Evolutionary conservation across 2,113 vertebrate species (phyloP).

Genomic region (Ranitomeya variabilis): DNA sequence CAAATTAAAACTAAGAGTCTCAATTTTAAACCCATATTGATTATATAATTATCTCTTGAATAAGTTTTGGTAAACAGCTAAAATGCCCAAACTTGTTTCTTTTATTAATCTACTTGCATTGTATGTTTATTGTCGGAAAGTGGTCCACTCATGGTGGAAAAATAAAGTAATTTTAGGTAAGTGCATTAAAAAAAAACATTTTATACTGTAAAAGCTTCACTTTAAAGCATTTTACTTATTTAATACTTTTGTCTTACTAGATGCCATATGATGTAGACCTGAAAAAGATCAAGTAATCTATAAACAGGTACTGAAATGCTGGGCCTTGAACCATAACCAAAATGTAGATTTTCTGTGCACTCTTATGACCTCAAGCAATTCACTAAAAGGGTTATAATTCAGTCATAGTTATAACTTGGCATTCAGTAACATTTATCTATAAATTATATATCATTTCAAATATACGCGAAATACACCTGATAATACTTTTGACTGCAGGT

Average conservation of each 20-base stretch:
- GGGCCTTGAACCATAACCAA: background rate
- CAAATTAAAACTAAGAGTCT: too few species aligned
- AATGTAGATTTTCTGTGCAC: background rate
- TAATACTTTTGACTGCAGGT: slow-evolving; percentile 38
- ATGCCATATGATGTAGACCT: background rate
- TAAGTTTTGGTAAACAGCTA: too few species aligned
- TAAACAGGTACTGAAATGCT: background rate
- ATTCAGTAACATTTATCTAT: slow-evolving; percentile 46
- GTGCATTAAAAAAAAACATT: too few species aligned
- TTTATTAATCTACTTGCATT: too few species aligned
- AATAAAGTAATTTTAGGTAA: too few species aligned
- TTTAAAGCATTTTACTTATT: background rate
- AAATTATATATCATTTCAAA: slow-evolving; percentile 46
- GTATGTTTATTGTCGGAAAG: too few species aligned
- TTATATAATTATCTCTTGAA: too few species aligned
- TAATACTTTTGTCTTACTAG: background rate
- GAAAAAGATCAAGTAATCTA: background rate
- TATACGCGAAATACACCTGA: slow-evolving; percentile 35
- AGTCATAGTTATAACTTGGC: slow-evolving; percentile 45
- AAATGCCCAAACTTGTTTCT: too few species aligned
- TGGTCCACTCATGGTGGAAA: too few species aligned
- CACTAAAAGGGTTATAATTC: slow-evolving; percentile 55
- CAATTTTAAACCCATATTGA: too few species aligned
- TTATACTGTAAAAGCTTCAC: background rate
- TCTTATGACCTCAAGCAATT: slow-evolving; percentile 36